Evolutionary conservation across 2,113 vertebrate genomes (phyloP).

Genomic region (Phoxinus phoxinus): DNA sequence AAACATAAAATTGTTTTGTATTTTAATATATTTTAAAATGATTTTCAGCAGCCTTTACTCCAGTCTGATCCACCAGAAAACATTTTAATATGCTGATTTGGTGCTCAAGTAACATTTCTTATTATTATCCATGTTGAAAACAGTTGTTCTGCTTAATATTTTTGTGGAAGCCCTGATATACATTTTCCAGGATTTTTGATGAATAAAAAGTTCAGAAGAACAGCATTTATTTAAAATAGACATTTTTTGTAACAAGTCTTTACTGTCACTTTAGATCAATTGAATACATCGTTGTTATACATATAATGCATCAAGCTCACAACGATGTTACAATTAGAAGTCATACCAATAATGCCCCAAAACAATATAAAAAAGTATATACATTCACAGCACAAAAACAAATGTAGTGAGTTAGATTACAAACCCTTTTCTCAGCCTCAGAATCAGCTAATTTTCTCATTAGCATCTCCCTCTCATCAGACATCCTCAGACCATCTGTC

Average conservation of each 20-base stretch:
- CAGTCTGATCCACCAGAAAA: background rate
- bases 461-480: conserved; percentile 77
- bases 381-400: background rate
- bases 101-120: background rate
- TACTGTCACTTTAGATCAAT: background rate
- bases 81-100: background rate
- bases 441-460: conserved; percentile 78
- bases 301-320: background rate
- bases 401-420: conserved; percentile 31
- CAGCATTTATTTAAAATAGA: background rate
- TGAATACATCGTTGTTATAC: background rate
- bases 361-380: background rate
- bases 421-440: conserved; percentile 87
- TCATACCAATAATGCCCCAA: background rate
- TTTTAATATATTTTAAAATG: background rate
- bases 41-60: background rate
- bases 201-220: background rate
- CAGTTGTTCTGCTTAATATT: background rate
- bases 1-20: background rate
- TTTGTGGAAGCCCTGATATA: background rate
- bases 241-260: background rate
- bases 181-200: background rate
- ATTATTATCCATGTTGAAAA: background rate
- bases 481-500: conserved; percentile 75
- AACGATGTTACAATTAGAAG: background rate